Percentiles rank a stretch among this genome's conserved stretches.
Conservation (phyloP, 2,113 vertebrate genomes). For the Scomber scombrus region DNA sequence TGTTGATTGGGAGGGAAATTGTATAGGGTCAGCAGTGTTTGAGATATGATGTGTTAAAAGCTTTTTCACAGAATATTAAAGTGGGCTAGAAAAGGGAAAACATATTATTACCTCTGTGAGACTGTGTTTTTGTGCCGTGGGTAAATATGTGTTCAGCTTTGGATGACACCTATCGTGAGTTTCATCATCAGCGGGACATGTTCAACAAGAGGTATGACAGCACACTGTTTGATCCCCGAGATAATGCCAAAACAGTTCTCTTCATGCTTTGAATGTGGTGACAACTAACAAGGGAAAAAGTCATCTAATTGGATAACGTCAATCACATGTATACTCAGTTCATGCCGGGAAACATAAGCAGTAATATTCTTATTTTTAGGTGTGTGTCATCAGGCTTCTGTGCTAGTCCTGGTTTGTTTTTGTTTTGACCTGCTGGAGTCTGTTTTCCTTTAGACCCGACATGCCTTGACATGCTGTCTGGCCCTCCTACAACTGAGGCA, state of each 20-base stretch:
- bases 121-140: slow-evolving; percentile 2
- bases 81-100: neutral
- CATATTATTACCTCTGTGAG: neutral
- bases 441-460: slow-evolving; percentile 46
- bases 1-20: neutral
- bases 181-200: neutral
- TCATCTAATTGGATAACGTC: slow-evolving; percentile 9
- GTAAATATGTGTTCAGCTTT: neutral
- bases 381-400: neutral
- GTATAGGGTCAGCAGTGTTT: neutral
- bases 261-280: neutral
- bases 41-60: neutral
- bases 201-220: slow-evolving; percentile 33
- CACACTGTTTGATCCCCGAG: neutral
- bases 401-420: slow-evolving; percentile 36
- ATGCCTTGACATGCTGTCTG: slow-evolving; percentile 67
- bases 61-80: neutral
- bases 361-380: slow-evolving; percentile 1
- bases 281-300: slow-evolving; percentile 2
- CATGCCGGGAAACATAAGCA: neutral
- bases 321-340: neutral
- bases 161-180: slow-evolving; percentile 5
- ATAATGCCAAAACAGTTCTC: slow-evolving; percentile 3
- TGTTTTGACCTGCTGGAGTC: slow-evolving; percentile 27
- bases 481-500: slow-evolving; percentile 39